phyloP scores from a whole-genome alignment of 2,888 invertebrate genomes.

The Andrena haemorrhoa region DNA sequence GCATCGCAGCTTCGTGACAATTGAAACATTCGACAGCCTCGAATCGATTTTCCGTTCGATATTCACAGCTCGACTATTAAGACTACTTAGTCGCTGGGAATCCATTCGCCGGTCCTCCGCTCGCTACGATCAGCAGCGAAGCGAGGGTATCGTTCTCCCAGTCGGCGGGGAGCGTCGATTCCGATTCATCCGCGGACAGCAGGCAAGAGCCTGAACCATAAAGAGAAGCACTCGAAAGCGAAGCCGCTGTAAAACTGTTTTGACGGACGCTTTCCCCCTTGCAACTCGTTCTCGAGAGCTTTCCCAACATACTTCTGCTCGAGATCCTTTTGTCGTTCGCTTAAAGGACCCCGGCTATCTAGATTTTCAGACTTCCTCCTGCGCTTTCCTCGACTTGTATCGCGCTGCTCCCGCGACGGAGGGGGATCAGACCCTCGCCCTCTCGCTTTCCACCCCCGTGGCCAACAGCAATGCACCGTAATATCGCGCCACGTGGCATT shows the following conservation, averaged over 20 bases:
- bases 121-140: not conserved
- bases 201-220: slow-evolving; percentile 4
- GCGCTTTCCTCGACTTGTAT: slow-evolving; percentile 5
- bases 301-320: slow-evolving; percentile 53
- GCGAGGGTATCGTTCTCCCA: not conserved
- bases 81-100: not conserved
- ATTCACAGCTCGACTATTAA: no score
- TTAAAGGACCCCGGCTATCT: slow-evolving; percentile 38
- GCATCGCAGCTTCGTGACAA: no score
- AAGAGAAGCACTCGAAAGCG: slow-evolving; percentile 32
- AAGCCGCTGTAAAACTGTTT: slow-evolving; percentile 52
- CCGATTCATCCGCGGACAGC: not conserved
- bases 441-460: not conserved
- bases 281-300: slow-evolving; percentile 47
- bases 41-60: no score
- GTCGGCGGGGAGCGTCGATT: not conserved
- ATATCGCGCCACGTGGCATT: slow-evolving; percentile 65
- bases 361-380: slow-evolving; percentile 27
- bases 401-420: slow-evolving; percentile 7
- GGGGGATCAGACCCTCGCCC: slow-evolving; percentile 2
- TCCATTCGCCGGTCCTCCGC: not conserved
- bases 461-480: slow-evolving; percentile 46
- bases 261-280: slow-evolving; percentile 39
- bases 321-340: slow-evolving; percentile 47
- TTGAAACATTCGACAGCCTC: no score